phyloP scores from a whole-genome alignment of 2,113 vertebrate species.

The Passerina amoena region DNA sequence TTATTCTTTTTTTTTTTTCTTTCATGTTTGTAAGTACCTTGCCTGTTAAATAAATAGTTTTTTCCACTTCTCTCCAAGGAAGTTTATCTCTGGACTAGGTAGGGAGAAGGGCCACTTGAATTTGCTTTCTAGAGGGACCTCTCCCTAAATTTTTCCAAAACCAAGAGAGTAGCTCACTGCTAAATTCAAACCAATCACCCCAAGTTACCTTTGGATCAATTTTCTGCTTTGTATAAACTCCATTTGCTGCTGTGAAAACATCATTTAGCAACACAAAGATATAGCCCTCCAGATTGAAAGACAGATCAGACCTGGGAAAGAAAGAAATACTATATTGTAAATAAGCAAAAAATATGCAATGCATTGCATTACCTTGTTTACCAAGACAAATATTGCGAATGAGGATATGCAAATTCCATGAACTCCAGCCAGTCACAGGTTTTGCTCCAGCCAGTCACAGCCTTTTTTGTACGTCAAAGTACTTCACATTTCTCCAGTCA shows the following conservation, averaged over 20 bases:
- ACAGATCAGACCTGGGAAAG: conserved; percentile 85
- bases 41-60: neutral
- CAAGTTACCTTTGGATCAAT: conserved; percentile 82
- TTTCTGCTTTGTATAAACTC: conserved; percentile 91
- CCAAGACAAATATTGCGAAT: neutral
- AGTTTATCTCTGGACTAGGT: neutral
- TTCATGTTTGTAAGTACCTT: neutral
- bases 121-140: neutral
- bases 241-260: conserved; percentile 87
- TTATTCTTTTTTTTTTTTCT: neutral
- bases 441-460: neutral
- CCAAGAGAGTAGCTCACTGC: neutral
- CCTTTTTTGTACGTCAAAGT: neutral
- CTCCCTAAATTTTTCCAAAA: neutral
- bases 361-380: neutral
- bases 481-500: neutral
- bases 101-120: neutral
- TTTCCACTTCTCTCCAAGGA: neutral
- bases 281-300: conserved; percentile 87
- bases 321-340: neutral
- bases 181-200: neutral
- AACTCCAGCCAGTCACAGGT: neutral
- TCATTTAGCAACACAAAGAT: conserved; percentile 88
- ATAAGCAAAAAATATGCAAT: neutral
- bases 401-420: neutral